A percentile compares a stretch with the other conserved stretches of the same genome.
phyloP scores from a whole-genome alignment of 2,888 invertebrate genomes.

The Pecten maximus region DNA sequence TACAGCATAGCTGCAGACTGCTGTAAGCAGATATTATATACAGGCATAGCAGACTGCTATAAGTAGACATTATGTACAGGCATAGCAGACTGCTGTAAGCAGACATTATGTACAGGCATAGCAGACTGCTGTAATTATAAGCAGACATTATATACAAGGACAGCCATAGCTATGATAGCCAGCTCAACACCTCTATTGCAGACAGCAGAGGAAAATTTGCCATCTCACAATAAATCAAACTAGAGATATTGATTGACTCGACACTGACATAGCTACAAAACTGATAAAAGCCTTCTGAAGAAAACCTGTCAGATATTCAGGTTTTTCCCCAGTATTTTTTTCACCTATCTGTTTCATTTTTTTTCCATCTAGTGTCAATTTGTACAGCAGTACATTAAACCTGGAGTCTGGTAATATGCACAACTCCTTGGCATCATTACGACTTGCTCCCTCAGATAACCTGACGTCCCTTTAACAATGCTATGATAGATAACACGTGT shows the following conservation, averaged over 20 bases:
- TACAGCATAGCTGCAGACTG: too few relatives aligned
- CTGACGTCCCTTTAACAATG: background rate
- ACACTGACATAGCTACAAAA: slow-evolving; percentile 7
- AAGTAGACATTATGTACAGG: too few relatives aligned
- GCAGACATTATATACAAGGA: background rate
- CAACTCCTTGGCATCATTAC: background rate
- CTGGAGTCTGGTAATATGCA: background rate
- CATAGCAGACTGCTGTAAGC: background rate
- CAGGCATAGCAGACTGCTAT: too few relatives aligned
- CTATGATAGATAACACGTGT: slow-evolving; percentile 9
- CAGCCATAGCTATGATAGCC: background rate
- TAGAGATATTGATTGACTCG: background rate
- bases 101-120: background rate
- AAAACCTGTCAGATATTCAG: background rate
- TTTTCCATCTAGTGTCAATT: background rate
- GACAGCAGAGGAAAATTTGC: background rate
- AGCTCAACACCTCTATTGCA: slow-evolving; percentile 11
- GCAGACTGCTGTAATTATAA: background rate
- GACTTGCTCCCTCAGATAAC: background rate
- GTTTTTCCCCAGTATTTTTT: background rate
- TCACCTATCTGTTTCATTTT: background rate
- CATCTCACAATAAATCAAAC: slow-evolving; percentile 29
- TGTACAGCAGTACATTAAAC: background rate
- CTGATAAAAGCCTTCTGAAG: background rate
- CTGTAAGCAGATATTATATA: too few relatives aligned